Base-by-base conservation (phyloP, 1,140 invertebrate genomes). In the Pseudoatta argentina region DNA sequence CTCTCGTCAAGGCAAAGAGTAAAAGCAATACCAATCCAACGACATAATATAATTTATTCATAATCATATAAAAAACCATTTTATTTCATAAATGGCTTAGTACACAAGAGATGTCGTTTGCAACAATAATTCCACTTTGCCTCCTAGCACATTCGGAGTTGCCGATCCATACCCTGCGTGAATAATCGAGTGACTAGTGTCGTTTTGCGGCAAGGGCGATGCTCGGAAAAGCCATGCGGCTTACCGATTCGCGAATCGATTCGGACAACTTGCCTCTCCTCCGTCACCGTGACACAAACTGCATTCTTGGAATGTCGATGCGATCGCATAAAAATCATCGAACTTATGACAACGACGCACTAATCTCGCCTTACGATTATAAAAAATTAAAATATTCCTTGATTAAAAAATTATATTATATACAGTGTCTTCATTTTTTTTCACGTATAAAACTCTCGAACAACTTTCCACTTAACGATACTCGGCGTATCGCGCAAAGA, bases 1-100 rank as follows among this genome's bases (percentile, higher is more conserved):
- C 12, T 59, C 8, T 12, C 18, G 8, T 82, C 55, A 21, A 83
- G 55, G 79, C 30, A 63, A 48, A 73, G 21, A 83, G 39, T 83
- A 75, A 83, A 69, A 55, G 16, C n/a, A 83, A 30, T 24, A 61
- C 27, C 24, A 27, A 39, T 83, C 91, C 87, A 93, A 93, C 92
- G 91, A 92, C 92, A 89, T 92, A 91, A 93, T 93, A 93, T 93
- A 93, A 93, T 93, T 93, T 93, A 93, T 93, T 93, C 85, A 91
- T 93, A 93, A 93, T 93, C 91, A 93, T 92, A 93, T 93, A 93
- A 93, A 93, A 93, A 91, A 91, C 88, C 88, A 91, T 92, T 92
- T 87, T 89, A 89, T 86, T 83, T 82, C 44, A 81, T 88, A 90
- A 93, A 92, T 91, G 85, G 89, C 69, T 92, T 72, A 81, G 86